Conservation (phyloP, 2,888 invertebrate genomes). For the Ormyrus thymus region DNA sequence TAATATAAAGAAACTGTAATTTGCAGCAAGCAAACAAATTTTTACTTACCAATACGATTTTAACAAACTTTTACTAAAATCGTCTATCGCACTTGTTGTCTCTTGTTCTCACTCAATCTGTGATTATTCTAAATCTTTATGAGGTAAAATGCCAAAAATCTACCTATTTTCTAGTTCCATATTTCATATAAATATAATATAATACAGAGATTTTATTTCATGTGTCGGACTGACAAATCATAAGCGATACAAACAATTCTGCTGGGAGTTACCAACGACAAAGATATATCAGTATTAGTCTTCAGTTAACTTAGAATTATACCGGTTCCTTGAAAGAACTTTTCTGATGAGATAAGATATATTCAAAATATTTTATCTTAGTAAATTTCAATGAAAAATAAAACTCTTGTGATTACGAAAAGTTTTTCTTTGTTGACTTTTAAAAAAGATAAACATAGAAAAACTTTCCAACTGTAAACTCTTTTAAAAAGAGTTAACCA, state of each 20-base stretch:
- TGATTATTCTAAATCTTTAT: slow-evolving; percentile 45
- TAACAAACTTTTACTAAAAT: slow-evolving; percentile 25
- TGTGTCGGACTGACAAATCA: slow-evolving; percentile 42
- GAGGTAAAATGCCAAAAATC: slow-evolving; percentile 30
- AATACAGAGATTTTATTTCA: slow-evolving; percentile 29
- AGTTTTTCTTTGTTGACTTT: slow-evolving; percentile 40
- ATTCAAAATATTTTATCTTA: slow-evolving; percentile 18
- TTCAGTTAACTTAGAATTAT: slow-evolving; percentile 37
- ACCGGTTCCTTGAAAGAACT: slow-evolving; percentile 13
- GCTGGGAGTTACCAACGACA: slow-evolving; percentile 48
- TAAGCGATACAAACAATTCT: slow-evolving; percentile 35
- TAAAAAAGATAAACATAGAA: slow-evolving; percentile 34
- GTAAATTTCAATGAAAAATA: slow-evolving; percentile 34
- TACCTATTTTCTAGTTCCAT: slow-evolving; percentile 57
- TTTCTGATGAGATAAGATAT: not conserved
- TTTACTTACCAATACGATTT: slow-evolving; percentile 12
- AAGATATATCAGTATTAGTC: slow-evolving; percentile 49
- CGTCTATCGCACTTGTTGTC: slow-evolving; percentile 47
- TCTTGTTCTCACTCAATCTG: slow-evolving; percentile 48
- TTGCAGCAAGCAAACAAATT: slow-evolving; percentile 17
- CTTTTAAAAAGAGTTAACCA: slow-evolving; percentile 49
- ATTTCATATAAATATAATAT: slow-evolving; percentile 54
- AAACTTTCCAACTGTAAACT: slow-evolving; percentile 37
- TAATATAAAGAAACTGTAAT: not conserved
- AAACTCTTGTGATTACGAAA: slow-evolving; percentile 44